Evolutionary conservation across 1,140 invertebrate genomes (phyloP).

Genomic region (Triops cancriformis): DNA sequence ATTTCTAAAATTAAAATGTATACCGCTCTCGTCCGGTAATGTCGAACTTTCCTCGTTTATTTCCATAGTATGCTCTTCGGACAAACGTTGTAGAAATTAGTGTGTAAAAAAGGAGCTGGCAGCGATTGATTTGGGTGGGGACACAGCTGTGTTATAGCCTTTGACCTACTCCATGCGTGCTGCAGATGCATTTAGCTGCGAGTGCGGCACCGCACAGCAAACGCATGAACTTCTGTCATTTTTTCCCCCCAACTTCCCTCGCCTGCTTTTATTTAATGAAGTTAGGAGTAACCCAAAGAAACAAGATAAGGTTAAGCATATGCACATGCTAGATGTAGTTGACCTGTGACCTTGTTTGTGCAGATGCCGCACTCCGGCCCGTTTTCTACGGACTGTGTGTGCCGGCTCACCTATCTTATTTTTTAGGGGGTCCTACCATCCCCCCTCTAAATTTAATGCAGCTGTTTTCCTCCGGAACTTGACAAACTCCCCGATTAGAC

Average conservation of each 20-base stretch:
- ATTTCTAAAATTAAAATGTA: too few species aligned
- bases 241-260: background rate
- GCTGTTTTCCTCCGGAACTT: background rate
- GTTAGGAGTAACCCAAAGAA: constrained; percentile 6
- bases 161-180: background rate
- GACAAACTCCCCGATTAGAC: background rate
- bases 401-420: background rate
- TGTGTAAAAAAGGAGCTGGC: too few species aligned
- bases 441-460: background rate
- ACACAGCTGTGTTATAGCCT: background rate
- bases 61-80: too few species aligned
- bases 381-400: background rate
- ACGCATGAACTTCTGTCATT: background rate
- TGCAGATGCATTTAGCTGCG: background rate
- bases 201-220: background rate
- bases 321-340: background rate
- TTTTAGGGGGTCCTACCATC: background rate
- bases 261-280: background rate
- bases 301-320: constrained; percentile 11
- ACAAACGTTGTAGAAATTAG: too few species aligned
- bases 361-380: background rate
- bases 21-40: too few species aligned
- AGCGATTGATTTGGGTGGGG: background rate
- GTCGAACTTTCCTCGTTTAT: too few species aligned
- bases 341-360: background rate